phyloP scores from a whole-genome alignment of 2,797 vertebrate species.

The Danio albolineatus region DNA sequence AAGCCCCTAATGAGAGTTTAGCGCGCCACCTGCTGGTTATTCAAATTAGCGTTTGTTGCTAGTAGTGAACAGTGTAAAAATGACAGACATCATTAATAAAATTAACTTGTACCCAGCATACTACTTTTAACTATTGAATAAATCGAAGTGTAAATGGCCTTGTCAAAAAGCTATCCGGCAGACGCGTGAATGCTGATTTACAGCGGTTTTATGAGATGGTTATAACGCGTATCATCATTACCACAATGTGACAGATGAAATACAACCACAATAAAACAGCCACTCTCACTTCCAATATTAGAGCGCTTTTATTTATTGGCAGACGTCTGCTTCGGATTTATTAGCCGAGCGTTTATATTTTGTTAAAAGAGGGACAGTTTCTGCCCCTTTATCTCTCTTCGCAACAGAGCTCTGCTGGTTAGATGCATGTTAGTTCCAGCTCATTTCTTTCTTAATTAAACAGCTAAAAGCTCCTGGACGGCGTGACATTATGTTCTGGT shows the following conservation, averaged over 20 bases:
- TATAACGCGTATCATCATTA: conserved; percentile 80
- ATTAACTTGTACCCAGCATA: not conserved
- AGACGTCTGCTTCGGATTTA: conserved; percentile 30
- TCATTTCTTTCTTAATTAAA: conserved; percentile 68
- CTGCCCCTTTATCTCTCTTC: conserved; percentile 30
- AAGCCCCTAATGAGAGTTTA: not conserved
- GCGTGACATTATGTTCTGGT: conserved; percentile 60
- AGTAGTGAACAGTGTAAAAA: not conserved
- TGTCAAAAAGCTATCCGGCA: conserved; percentile 67
- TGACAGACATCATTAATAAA: not conserved
- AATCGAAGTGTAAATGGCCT: not conserved
- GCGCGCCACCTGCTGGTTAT: conserved; percentile 71
- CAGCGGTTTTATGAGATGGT: conserved; percentile 77
- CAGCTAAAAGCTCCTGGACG: conserved; percentile 55
- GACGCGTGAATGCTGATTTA: conserved; percentile 72
- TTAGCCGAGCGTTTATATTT: conserved; percentile 3
- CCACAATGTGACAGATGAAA: conserved; percentile 78
- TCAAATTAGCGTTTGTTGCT: not conserved
- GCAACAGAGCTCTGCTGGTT: not conserved
- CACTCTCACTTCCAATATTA: conserved; percentile 80
- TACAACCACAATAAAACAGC: conserved; percentile 80
- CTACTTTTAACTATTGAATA: not conserved
- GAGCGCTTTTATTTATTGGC: conserved; percentile 78
- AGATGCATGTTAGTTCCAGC: conserved; percentile 56
- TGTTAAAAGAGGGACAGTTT: not conserved